These are phyloP conservation scores for Cepaea hortensis DNA, from an alignment of 2,888 invertebrate species.

Conservation along the genomic window DNA sequence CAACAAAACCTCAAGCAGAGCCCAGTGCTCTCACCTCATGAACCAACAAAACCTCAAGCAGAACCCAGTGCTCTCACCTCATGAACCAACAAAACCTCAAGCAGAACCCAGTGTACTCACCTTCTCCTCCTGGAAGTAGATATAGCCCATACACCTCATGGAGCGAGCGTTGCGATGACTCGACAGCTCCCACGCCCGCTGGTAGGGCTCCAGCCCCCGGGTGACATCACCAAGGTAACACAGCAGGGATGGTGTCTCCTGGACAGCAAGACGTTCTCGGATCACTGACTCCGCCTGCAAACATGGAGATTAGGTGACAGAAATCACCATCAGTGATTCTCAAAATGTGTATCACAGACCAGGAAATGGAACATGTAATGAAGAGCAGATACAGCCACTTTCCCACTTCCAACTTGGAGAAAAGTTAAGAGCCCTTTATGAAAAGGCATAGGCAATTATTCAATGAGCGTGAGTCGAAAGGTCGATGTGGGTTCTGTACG, in stretches of 20 bases:
- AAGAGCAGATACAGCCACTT: no score
- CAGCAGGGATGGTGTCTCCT: conserved; percentile 89
- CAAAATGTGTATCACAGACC: background rate
- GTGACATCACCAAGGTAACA: conserved; percentile 93
- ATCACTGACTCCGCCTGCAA: conserved; percentile 90
- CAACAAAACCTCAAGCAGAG: no score
- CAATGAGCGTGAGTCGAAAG: no score
- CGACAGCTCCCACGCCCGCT: conserved; percentile 94
- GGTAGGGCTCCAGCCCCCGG: conserved; percentile 87
- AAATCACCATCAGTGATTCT: background rate
- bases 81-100: no score
- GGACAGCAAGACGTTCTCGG: conserved; percentile 84
- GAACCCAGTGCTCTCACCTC: no score
- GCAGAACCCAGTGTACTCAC: conserved; percentile 56
- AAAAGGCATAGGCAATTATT: no score
- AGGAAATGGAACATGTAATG: no score
- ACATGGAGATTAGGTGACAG: background rate
- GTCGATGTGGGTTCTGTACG: no score
- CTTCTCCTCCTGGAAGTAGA: conserved; percentile 71
- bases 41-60: no score
- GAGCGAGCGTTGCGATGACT: conserved; percentile 87
- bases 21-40: no score
- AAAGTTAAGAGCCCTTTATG: no score
- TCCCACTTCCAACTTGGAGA: no score
- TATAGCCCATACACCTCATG: conserved; percentile 89